Conservation (phyloP, 2,888 invertebrate species). For the Oscheius myriophilus region DNA sequence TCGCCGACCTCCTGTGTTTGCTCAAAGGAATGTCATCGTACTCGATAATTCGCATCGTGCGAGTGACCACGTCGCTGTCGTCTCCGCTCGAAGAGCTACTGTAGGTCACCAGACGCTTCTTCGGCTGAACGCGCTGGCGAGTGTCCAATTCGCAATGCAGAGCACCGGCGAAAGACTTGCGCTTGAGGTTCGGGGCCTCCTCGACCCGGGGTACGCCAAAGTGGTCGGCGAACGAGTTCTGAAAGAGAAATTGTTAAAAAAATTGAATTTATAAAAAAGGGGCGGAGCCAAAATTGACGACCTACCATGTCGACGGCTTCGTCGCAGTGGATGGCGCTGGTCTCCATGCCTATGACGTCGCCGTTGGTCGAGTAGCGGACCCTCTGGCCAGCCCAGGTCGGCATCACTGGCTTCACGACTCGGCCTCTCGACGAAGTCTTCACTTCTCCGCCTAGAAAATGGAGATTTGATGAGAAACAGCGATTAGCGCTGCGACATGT, state of each 20-base stretch:
- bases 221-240: not conserved
- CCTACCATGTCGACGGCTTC: slow-evolving; percentile 3
- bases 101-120: slow-evolving; percentile 8
- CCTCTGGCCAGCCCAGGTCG: slow-evolving; percentile 9
- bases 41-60: not conserved
- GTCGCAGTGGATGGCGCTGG: not conserved
- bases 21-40: not conserved
- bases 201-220: not conserved
- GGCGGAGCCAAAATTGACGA: not conserved
- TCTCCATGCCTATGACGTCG: slow-evolving; percentile 5
- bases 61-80: not conserved
- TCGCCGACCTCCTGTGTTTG: not conserved
- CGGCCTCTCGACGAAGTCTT: not conserved
- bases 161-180: not conserved
- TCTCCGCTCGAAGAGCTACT: slow-evolving; percentile 3
- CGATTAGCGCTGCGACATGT: too few species aligned
- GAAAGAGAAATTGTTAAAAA: not conserved
- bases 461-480: not conserved
- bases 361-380: not conserved
- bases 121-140: not conserved
- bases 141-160: not conserved
- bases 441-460: not conserved
- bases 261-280: not conserved
- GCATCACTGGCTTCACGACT: not conserved
- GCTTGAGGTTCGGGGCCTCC: not conserved